Base-by-base conservation (phyloP, 2,888 invertebrate genomes). In the Amaurobius ferox region DNA sequence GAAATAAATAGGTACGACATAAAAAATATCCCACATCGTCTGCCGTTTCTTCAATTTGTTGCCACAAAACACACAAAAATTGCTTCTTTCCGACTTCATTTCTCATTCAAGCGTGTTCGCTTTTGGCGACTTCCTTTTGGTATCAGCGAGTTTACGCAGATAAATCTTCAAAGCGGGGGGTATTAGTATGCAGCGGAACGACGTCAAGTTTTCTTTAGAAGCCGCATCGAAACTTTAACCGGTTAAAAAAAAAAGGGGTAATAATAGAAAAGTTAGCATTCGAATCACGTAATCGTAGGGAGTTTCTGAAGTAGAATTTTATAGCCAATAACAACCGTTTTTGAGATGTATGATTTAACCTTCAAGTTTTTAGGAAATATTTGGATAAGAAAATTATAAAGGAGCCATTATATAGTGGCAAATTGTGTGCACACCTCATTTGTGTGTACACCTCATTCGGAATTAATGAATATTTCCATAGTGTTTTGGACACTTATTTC, bases 191-290 rank as follows among this genome's bases (percentile, higher is more conserved):
- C 55, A 23, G 23, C 19, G 23, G 5, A 55, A 19, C 23, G 2
- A 55, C 55, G 23, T 23, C 19, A 55, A 55, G 55, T 55, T 55
- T 55, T 23, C 55, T 55, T 55, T 55, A n/a, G 55, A 55, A 23
- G 23, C 23, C 11, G 23, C 19, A 55, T 23, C 55, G 5, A 19
- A 55, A 23, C 55, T 55, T 55, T 3, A 5, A 55, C 44, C 44
- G 44, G 9, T 44, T 16, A n/a, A 2, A 44, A n/a, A n/a, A n/a
- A 16, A 16, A 16, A 44, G 16, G 16, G 44, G 16, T 2, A 55
- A 55, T 19, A 55, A 55, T 6, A 19, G 23, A 55, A 55, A 23
- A 55, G 16, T 6, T 2, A n/a, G 23, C 23, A 55, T 55, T 55
- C 55, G 13, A 55, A 55, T 55, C 55, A 55, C 55, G 55, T 55